These are phyloP conservation scores for Cryptomyrus ogoouensis DNA, from an alignment of 2,113 vertebrate species.

Conservation along the genomic window DNA sequence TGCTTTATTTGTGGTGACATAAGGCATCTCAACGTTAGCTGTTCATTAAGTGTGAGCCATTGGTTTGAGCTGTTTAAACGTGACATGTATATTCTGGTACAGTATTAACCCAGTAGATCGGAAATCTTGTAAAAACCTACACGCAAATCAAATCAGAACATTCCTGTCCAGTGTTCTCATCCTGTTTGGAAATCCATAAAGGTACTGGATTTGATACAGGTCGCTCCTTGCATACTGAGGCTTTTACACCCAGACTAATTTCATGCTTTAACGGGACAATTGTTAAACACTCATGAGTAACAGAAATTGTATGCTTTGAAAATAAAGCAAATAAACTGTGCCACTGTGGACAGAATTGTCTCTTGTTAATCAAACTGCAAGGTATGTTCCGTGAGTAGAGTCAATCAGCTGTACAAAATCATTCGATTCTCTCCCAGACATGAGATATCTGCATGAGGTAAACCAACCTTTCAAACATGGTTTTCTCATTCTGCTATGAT, in stretches of 20 bases:
- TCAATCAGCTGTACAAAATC: neutral
- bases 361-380: constrained; percentile 9
- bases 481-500: neutral
- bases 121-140: neutral
- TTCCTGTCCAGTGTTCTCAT: neutral
- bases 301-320: neutral
- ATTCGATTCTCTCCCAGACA: neutral
- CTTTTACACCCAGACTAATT: constrained; percentile 6
- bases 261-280: constrained; percentile 11
- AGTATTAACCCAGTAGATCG: neutral
- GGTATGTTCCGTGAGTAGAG: neutral
- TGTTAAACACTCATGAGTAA: neutral
- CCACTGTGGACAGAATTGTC: constrained; percentile 4
- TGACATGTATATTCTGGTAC: neutral
- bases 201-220: neutral
- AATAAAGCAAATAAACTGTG: constrained; percentile 11
- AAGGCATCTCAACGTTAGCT: neutral
- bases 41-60: neutral
- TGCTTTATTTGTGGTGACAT: neutral
- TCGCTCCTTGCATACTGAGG: neutral
- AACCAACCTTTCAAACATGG: neutral
- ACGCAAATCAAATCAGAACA: neutral
- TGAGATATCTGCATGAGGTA: neutral
- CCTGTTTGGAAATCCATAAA: neutral
- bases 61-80: neutral